A percentile compares a stretch with the other conserved stretches of the same genome.
Conservation (phyloP, 2,113 vertebrate species). For the Cochlearius cochlearius region DNA sequence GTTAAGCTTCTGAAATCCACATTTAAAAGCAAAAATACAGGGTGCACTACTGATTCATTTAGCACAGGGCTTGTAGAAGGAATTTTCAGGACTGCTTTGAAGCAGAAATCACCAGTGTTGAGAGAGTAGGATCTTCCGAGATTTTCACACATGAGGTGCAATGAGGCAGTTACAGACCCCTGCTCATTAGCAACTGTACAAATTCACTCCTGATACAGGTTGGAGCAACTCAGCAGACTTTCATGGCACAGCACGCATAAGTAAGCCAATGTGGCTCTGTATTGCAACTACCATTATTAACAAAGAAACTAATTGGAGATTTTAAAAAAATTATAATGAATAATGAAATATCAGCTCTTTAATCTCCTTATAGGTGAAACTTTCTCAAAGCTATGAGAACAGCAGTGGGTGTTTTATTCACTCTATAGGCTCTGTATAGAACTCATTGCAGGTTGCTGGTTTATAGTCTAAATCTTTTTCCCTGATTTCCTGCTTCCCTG, state of each 20-base stretch:
- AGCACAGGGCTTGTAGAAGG: background rate
- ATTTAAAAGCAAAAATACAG: background rate
- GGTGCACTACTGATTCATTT: background rate
- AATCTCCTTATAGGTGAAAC: background rate
- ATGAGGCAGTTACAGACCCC: background rate
- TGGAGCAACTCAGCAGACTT: background rate
- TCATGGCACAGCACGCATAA: background rate
- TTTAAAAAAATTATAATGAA: background rate
- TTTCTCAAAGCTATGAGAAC: background rate
- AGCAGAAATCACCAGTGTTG: background rate
- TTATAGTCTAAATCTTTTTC: background rate
- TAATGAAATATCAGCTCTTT: background rate
- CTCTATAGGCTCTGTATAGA: background rate
- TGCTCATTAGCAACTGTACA: background rate
- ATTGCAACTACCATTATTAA: background rate
- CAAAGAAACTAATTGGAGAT: background rate
- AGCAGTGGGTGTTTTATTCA: background rate
- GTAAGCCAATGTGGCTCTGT: background rate
- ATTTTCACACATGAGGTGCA: background rate
- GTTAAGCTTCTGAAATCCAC: background rate
- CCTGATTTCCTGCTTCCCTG: background rate
- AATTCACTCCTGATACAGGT: background rate
- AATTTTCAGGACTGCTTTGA: background rate
- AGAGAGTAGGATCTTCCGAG: background rate
- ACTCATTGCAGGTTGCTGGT: background rate